Conservation (phyloP, 2,797 vertebrate genomes). For the Acropternis orthonyx region DNA sequence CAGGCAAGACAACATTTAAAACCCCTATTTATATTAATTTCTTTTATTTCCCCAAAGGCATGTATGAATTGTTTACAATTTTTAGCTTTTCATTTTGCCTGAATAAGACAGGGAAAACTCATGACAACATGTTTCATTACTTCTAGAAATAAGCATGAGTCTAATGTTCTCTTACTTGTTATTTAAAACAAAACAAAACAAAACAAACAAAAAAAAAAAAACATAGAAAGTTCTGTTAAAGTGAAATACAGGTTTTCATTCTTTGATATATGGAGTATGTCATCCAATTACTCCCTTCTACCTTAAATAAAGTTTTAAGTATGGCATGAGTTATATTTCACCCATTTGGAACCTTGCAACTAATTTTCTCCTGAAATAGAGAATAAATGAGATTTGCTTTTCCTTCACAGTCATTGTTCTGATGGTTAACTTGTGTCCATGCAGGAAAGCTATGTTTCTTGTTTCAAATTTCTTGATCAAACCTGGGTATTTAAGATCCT, state of each 20-base stretch:
- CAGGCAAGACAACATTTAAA: constrained; percentile 15
- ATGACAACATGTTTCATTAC: neutral
- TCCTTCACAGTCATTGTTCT: neutral
- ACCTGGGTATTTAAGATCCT: neutral
- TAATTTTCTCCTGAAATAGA: neutral
- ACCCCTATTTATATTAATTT: neutral
- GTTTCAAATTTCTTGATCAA: neutral
- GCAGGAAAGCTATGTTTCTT: neutral
- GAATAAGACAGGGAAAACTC: neutral
- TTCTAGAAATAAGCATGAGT: neutral
- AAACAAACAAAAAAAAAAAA: neutral
- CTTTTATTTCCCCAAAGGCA: constrained; percentile 9
- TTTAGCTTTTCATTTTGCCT: neutral
- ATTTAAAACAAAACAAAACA: no score
- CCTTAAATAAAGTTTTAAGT: neutral
- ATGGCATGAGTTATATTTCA: neutral
- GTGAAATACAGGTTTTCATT: neutral
- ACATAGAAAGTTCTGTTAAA: neutral
- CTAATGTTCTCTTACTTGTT: neutral
- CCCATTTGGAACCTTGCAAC: neutral
- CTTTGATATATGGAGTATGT: neutral
- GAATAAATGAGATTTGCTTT: neutral
- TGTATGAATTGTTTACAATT: neutral
- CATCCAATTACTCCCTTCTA: neutral
- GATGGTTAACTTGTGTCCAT: neutral